These are phyloP conservation scores for Dryococelus australis DNA, from an alignment of 2,888 invertebrate species.

Conservation along the genomic window DNA sequence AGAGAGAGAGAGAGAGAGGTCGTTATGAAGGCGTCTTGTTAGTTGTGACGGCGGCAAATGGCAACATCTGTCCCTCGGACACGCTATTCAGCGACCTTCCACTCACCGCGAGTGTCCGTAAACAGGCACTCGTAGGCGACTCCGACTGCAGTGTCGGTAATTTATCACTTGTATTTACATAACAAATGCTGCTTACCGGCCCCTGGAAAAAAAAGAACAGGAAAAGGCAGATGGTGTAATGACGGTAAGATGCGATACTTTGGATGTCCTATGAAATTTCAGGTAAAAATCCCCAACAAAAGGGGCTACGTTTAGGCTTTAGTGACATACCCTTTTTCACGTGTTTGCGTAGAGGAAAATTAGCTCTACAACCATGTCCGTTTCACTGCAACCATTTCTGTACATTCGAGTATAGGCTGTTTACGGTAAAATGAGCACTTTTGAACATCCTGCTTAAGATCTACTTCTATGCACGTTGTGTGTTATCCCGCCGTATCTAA, in stretches of 20 bases:
- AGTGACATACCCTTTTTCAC: too few relatives aligned
- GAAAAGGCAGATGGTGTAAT: not conserved
- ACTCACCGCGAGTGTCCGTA: not conserved
- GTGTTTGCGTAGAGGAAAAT: too few relatives aligned
- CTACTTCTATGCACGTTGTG: too few relatives aligned
- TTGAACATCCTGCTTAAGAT: too few relatives aligned
- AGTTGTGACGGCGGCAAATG: constrained; percentile 4
- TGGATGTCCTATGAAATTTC: not conserved
- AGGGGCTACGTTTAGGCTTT: too few relatives aligned
- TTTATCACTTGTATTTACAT: not conserved
- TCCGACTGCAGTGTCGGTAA: not conserved
- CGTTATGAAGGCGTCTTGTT: constrained; percentile 12
- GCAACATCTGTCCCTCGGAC: not conserved
- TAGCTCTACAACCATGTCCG: too few relatives aligned
- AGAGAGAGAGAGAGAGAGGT: not conserved
- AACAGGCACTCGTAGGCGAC: not conserved
- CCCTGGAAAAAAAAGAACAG: not conserved
- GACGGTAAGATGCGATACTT: not conserved
- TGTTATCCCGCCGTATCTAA: too few relatives aligned
- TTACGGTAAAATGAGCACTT: too few relatives aligned
- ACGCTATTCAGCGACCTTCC: constrained; percentile 8
- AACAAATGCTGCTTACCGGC: not conserved
- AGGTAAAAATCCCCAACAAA: not conserved
- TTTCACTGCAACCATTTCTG: too few relatives aligned
- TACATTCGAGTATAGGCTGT: too few relatives aligned